Evolutionary conservation across 2,113 vertebrate genomes (phyloP).

Genomic region (Chaetorhynchus papuensis): DNA sequence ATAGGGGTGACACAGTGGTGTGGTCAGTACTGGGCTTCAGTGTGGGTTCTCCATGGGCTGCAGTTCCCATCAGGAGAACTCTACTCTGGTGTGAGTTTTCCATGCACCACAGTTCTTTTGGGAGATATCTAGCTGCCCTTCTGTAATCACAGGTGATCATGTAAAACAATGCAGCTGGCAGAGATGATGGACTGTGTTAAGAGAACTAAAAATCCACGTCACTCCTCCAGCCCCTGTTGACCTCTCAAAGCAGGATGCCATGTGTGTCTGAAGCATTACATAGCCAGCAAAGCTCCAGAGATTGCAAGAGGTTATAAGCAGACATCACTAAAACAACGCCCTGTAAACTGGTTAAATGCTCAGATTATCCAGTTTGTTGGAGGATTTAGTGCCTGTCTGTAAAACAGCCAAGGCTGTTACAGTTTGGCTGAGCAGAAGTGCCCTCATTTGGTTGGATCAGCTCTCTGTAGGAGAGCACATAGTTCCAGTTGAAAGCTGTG

Average conservation of each 20-base stretch:
- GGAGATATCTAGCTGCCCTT: rapidly evolving
- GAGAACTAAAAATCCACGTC: rapidly evolving
- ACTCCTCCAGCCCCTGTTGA: background rate
- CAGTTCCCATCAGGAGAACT: background rate
- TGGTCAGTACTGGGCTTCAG: background rate
- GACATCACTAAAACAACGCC: rapidly evolving
- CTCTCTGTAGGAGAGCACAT: background rate
- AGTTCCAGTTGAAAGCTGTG: background rate
- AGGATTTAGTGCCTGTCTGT: background rate
- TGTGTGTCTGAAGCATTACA: rapidly evolving
- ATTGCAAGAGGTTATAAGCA: background rate
- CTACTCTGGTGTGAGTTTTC: background rate
- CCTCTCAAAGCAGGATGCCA: background rate
- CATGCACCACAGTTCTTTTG: background rate
- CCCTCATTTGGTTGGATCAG: rapidly evolving
- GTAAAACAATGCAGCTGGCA: background rate
- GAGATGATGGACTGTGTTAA: background rate
- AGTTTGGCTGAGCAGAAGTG: background rate
- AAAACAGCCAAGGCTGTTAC: rapidly evolving
- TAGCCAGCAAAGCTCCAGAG: background rate
- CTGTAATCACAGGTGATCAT: rapidly evolving
- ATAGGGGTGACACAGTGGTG: rapidly evolving
- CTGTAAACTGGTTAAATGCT: background rate
- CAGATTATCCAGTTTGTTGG: background rate
- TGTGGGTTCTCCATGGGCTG: rapidly evolving